Base-by-base conservation (phyloP, 2,113 vertebrate genomes). In the Heteronetta atricapilla region DNA sequence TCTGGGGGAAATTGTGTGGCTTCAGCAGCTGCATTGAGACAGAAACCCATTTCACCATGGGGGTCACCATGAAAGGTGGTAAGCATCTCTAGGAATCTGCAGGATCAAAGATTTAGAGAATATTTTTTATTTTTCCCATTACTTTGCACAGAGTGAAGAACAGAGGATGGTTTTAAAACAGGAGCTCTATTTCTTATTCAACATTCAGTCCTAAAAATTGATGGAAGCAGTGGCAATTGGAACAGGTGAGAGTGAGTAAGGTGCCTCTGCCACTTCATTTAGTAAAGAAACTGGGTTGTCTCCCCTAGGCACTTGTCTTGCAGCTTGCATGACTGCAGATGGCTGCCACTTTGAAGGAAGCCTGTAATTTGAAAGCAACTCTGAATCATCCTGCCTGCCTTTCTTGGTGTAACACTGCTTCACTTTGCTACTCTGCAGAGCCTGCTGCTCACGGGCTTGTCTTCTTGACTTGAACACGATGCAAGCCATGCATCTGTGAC, bases 181-280 rank as follows among this genome's bases (percentile, higher is more conserved):
- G 46, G 52, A 96, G 16, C 36, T 76, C 63, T 46, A 53, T 84
- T 87, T 87, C 70, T 86, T 81, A 94, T 91, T 95, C 93, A 93
- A 63, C 63, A 73, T 85, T 34, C 67, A 59, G 75, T 26, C 72
- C 87, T 89, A 64, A 86, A 94, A 93, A 83, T 2, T 79, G 88
- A 62, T 68, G 86, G 82, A 46, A 95, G 78, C 23, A 60, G 75
- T 73, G 80, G 83, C 76, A 94, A 90, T 95, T 93, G 93, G 75
- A 90, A 91, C 2, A 1, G 50, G 68, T 46, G 74, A 84, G 80
- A 78, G 86, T 40, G 68, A 89, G 86, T 85, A 63, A 86, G 90
- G 93, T 53, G 56, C 93, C 80, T 96, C 89, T 95, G 95, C 76
- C 87, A 88, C 58, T 92, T 86, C 94, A 80, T 84, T 82, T 84